Conservation (phyloP, 2,113 vertebrate genomes). For the Lathamus discolor region DNA sequence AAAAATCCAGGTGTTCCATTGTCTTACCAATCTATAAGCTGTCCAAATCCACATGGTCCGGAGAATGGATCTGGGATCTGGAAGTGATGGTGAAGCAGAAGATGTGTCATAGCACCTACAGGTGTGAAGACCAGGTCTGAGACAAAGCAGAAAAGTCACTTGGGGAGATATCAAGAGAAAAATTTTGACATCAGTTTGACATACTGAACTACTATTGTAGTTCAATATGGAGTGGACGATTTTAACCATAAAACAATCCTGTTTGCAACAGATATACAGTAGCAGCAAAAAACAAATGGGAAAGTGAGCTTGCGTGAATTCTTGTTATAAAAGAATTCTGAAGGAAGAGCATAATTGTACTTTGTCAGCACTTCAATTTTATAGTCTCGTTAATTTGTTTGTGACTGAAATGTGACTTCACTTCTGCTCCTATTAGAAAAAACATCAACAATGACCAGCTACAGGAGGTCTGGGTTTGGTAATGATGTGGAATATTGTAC, state of each 20-base stretch:
- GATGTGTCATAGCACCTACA: not conserved
- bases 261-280: not conserved
- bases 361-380: not conserved
- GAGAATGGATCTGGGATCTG: not conserved
- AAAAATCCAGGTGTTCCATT: not conserved
- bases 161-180: not conserved
- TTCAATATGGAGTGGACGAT: not conserved
- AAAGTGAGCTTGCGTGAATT: not conserved
- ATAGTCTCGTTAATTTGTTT: not conserved
- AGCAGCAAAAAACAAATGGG: not conserved
- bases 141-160: not conserved
- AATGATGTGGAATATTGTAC: not conserved
- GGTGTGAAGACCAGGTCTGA: accelerated
- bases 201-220: not conserved
- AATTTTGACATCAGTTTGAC: not conserved
- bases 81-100: not conserved
- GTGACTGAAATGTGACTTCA: not conserved
- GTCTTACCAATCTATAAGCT: not conserved
- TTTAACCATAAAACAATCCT: not conserved
- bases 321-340: not conserved
- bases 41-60: not conserved
- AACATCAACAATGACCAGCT: not conserved
- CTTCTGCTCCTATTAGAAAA: not conserved
- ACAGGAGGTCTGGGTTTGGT: not conserved
- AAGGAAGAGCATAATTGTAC: not conserved